These are phyloP conservation scores for Talpa occidentalis DNA, from an alignment of 2,113 vertebrate genomes.

Conservation along the genomic window DNA sequence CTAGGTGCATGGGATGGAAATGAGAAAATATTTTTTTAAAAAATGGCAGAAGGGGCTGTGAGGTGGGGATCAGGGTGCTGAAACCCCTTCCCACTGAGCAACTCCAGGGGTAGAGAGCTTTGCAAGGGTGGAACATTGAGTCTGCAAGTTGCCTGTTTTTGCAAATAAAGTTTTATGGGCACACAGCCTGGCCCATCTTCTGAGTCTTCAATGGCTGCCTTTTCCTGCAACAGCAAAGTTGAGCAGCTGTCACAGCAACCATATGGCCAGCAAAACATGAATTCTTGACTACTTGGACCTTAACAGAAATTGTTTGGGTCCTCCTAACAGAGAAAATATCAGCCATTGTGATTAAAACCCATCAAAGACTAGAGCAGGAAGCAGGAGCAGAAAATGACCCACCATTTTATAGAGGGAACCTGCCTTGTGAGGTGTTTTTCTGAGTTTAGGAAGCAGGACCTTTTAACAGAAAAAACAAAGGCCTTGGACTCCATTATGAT, in stretches of 20 bases:
- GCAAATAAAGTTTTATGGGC: not conserved
- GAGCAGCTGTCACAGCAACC: not conserved
- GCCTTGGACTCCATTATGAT: not conserved
- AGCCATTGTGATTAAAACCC: not conserved
- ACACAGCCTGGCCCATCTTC: not conserved
- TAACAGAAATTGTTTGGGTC: not conserved
- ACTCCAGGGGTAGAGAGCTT: not conserved
- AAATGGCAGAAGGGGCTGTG: not conserved
- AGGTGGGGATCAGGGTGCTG: not conserved
- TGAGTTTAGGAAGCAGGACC: not conserved
- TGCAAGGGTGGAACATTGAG: not conserved
- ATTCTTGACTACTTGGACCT: not conserved
- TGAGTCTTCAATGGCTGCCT: not conserved
- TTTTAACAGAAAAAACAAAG: not conserved
- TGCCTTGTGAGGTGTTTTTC: not conserved
- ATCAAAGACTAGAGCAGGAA: not conserved
- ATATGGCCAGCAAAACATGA: not conserved
- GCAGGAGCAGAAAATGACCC: not conserved
- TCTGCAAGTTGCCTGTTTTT: not conserved
- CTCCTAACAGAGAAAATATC: not conserved
- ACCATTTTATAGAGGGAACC: not conserved
- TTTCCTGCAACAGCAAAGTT: not conserved
- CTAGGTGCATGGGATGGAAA: not conserved
- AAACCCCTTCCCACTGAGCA: not conserved
- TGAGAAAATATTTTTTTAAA: not conserved